Evolutionary conservation across 2,797 vertebrate species (phyloP).

Genomic region (Sarcoramphus papa): DNA sequence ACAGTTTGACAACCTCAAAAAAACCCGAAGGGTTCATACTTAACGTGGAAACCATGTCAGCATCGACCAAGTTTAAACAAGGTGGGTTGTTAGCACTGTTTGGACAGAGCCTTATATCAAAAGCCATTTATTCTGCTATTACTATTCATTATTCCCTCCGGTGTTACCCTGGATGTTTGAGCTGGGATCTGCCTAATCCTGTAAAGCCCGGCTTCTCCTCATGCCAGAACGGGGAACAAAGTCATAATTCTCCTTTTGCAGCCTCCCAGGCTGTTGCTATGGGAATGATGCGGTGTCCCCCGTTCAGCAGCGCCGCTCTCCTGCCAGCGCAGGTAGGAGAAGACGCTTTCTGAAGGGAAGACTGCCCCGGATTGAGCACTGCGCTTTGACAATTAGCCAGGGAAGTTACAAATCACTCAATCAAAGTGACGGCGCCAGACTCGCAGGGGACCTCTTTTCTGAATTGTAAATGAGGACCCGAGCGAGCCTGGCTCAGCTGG

Average conservation of each 20-base stretch:
- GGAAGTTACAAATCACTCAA: neutral
- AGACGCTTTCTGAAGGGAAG: neutral
- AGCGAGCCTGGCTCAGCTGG: neutral
- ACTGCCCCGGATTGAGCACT: neutral
- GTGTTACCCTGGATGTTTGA: slow-evolving; percentile 44
- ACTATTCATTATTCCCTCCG: slow-evolving; percentile 18
- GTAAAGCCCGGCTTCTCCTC: slow-evolving; percentile 13
- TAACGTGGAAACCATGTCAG: neutral
- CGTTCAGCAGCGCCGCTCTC: neutral
- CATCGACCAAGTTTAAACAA: neutral
- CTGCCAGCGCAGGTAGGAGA: neutral
- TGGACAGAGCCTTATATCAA: slow-evolving; percentile 16
- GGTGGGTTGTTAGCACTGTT: neutral
- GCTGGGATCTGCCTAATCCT: slow-evolving; percentile 51
- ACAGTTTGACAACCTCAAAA: neutral
- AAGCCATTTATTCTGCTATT: slow-evolving; percentile 12
- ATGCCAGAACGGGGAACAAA: neutral
- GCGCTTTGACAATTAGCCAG: neutral
- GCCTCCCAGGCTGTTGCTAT: slow-evolving; percentile 40
- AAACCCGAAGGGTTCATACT: neutral
- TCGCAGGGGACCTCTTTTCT: neutral
- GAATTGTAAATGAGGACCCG: neutral
- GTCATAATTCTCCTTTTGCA: slow-evolving; percentile 11
- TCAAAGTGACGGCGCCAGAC: fast-evolving
- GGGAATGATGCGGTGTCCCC: slow-evolving; percentile 5